Percentiles rank a stretch among this genome's conserved stretches.
Conservation (phyloP, 2,113 vertebrate genomes). For the Lamprologus tigripictilis region DNA sequence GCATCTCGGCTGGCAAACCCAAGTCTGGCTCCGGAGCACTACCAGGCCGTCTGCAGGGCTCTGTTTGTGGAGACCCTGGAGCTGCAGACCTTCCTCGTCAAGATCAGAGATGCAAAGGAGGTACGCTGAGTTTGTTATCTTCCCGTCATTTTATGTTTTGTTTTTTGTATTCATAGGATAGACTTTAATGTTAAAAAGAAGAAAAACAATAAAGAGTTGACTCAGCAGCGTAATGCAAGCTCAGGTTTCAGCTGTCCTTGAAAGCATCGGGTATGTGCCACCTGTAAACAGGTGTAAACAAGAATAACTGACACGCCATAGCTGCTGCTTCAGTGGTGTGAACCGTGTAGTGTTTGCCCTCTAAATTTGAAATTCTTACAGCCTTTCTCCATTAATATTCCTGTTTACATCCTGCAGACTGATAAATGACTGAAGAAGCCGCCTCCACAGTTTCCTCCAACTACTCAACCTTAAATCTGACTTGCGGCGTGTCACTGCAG, state of each 20-base stretch:
- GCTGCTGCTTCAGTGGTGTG: neutral
- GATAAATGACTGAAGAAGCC: neutral
- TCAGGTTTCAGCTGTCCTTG: neutral
- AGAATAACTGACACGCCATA: neutral
- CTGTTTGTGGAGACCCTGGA: conserved; percentile 89
- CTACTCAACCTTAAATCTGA: neutral
- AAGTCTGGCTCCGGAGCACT: conserved; percentile 76
- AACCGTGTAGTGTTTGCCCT: neutral
- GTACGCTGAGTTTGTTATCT: conserved; percentile 49
- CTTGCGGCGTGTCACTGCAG: neutral
- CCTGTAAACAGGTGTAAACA: neutral
- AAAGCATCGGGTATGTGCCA: neutral
- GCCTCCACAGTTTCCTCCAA: neutral
- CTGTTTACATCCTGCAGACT: neutral
- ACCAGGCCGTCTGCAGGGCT: conserved; percentile 90
- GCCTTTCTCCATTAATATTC: neutral
- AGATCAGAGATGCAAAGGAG: conserved; percentile 88
- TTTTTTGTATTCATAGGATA: neutral
- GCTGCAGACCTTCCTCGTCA: conserved; percentile 87
- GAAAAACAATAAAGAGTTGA: neutral
- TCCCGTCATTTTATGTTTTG: accelerated
- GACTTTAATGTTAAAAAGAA: neutral
- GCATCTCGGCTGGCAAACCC: conserved; percentile 78
- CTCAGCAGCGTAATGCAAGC: neutral
- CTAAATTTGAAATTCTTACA: neutral